Evolutionary conservation across 1,140 invertebrate species (phyloP).

Genomic region (Pygmarrhopalites habei): DNA sequence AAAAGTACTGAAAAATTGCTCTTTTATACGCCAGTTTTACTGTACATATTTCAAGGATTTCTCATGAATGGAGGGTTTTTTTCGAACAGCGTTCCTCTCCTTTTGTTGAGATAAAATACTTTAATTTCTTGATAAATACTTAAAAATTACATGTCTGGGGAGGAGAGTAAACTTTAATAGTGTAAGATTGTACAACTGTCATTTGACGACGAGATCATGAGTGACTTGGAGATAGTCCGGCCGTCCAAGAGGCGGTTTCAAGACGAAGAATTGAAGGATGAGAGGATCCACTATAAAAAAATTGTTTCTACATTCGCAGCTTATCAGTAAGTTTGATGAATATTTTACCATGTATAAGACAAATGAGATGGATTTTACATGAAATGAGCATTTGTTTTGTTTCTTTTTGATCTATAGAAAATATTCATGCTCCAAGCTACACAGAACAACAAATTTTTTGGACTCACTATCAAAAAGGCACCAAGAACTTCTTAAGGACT

Average conservation of each 20-base stretch:
- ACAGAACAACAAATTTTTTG: slow-evolving; percentile 66
- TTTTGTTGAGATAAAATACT: no score
- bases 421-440: slow-evolving; percentile 51
- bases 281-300: slow-evolving; percentile 66
- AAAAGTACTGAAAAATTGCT: no score
- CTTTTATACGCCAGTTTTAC: no score
- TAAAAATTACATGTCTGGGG: no score
- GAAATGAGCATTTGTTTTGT: slow-evolving; percentile 27
- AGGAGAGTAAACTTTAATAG: no score
- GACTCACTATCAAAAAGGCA: slow-evolving; percentile 65
- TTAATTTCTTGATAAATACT: no score
- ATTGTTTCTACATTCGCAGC: slow-evolving; percentile 70
- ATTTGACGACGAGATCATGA: no score
- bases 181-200: no score
- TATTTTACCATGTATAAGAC: neutral
- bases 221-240: no score
- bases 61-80: no score
- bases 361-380: slow-evolving; percentile 17
- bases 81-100: no score
- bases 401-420: slow-evolving; percentile 41
- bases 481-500: slow-evolving; percentile 65
- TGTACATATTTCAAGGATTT: no score
- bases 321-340: slow-evolving; percentile 57
- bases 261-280: slow-evolving; percentile 45
- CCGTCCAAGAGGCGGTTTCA: neutral